These are phyloP conservation scores for Spatulosminthurus flaviceps DNA, from an alignment of 2,888 invertebrate species.

Conservation along the genomic window DNA sequence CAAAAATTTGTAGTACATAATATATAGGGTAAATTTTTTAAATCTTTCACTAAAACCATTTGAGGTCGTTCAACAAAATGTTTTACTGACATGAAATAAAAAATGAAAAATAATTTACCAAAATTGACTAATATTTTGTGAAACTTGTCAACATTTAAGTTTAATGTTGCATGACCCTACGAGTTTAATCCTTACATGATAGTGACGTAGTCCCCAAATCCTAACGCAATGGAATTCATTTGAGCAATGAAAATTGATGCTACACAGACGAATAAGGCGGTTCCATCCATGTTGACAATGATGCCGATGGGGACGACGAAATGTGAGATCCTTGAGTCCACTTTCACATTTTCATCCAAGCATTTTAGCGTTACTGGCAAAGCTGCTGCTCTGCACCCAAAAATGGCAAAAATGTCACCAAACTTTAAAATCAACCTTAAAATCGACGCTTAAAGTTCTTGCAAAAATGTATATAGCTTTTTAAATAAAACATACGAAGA, in stretches of 20 bases:
- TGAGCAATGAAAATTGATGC: slow-evolving; percentile 88
- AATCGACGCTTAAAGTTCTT: too few relatives aligned
- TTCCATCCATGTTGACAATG: slow-evolving; percentile 93
- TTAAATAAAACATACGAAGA: slow-evolving; percentile 75
- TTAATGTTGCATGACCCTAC: too few relatives aligned
- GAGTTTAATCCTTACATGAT: slow-evolving; percentile 89
- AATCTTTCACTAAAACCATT: too few relatives aligned
- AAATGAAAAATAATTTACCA: not conserved
- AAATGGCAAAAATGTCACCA: too few relatives aligned
- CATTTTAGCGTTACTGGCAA: slow-evolving; percentile 86
- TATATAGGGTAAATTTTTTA: slow-evolving; percentile 52
- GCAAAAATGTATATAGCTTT: not conserved
- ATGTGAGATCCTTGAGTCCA: slow-evolving; percentile 83
- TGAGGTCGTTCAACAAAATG: too few relatives aligned
- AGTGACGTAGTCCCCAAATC: slow-evolving; percentile 84
- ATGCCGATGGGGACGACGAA: slow-evolving; percentile 91
- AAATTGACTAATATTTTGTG: slow-evolving; percentile 44
- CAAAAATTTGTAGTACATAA: too few relatives aligned
- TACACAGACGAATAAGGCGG: slow-evolving; percentile 86
- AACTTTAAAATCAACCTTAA: too few relatives aligned
- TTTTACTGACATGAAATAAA: not conserved
- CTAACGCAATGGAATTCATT: slow-evolving; percentile 83
- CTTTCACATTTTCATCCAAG: slow-evolving; percentile 82
- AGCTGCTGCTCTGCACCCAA: slow-evolving; percentile 78
- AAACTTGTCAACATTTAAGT: too few relatives aligned